Base-by-base conservation (phyloP, 1,140 invertebrate species). In the Zaprionus africanus region DNA sequence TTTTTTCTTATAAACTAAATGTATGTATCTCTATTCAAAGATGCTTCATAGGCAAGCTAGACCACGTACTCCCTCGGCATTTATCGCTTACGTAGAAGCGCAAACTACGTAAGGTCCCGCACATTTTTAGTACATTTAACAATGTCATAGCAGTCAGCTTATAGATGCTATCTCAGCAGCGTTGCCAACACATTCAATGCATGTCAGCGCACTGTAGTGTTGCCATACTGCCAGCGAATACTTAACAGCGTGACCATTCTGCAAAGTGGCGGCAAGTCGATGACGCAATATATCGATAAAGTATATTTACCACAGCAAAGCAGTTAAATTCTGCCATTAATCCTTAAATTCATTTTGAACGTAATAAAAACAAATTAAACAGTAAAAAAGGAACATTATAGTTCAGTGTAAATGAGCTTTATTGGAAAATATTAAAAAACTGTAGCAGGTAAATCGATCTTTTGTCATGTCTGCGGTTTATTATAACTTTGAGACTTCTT, bases 121-220 rank as follows among this genome's bases (percentile, higher is more conserved):
- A 66, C n/a, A 5, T n/a, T 65, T 70, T 76, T 75, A 76, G 73
- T 54, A 71, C 73, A 72, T 6, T 0, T 11, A 12, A 7, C 11
- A 5, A 12, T 53, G 26, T 24, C 36, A 41, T 69, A 76, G 7
- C 68, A 54, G 5, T 4, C 7, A 76, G 56, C 36, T 71, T 69
- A 1, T 11, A 41, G 6, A 1, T 0, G 22, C 13, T 12, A 58
- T 5, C 5, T 3, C 0, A 5, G 1, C 26, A 11, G 31, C 31
- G 41, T 26, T 75, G 59, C 72, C 59, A 63, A 2, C 51, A 22
- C 11, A 11, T 41, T 41, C 15, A 38, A 26, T 31, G 19, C 7
- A 26, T 46, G 3, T 17, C 9, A 24, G 31, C 4, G 12, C 1
- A 7, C 5, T 24, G 4, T 3, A 6, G 36, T 41, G 19, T 19